phyloP scores from a whole-genome alignment of 2,113 vertebrate species.

The Eonycteris spelaea region DNA sequence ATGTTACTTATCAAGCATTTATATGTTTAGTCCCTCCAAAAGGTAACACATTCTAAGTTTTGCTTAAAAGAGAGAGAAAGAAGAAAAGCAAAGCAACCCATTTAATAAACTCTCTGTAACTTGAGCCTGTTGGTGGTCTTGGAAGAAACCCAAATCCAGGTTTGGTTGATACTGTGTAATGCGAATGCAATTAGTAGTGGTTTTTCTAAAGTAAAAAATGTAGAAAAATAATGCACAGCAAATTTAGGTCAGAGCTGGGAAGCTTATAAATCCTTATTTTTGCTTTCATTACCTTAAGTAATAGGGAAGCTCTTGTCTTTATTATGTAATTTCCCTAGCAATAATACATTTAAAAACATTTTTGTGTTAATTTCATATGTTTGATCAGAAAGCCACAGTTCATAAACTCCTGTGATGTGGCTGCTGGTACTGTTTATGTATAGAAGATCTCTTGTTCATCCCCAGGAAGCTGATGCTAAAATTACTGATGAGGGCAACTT shows the following conservation, averaged over 20 bases:
- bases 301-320: constrained; percentile 56
- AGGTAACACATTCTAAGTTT: constrained; percentile 43
- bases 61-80: constrained; percentile 10
- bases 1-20: constrained; percentile 35
- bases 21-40: constrained; percentile 45
- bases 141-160: constrained; percentile 85
- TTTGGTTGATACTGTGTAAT: constrained; percentile 88
- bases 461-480: constrained; percentile 32
- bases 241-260: constrained; percentile 68
- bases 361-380: constrained; percentile 71
- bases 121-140: constrained; percentile 89
- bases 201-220: constrained; percentile 76
- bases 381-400: constrained; percentile 66
- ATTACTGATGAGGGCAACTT: not conserved
- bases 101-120: constrained; percentile 71
- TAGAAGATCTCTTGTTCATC: constrained; percentile 43
- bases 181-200: constrained; percentile 92
- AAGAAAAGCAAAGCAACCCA: not conserved
- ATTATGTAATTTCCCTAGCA: constrained; percentile 66
- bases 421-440: constrained; percentile 9
- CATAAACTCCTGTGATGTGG: constrained; percentile 38
- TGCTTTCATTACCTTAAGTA: constrained; percentile 59
- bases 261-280: constrained; percentile 50
- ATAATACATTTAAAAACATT: constrained; percentile 41
- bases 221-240: constrained; percentile 73